Evolutionary conservation across 2,797 vertebrate genomes (phyloP).

Genomic region (Lycodopsis pacificus): DNA sequence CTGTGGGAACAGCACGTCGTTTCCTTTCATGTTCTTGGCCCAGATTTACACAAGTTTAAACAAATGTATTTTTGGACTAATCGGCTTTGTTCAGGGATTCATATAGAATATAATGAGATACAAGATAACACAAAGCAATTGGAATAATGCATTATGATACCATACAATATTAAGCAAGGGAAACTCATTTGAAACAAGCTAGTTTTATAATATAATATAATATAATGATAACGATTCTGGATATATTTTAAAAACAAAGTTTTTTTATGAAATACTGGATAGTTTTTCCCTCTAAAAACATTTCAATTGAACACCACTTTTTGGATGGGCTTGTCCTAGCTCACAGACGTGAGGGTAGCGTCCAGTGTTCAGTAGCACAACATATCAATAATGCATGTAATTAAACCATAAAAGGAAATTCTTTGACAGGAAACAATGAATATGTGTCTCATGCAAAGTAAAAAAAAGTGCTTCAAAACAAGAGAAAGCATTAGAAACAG

Average conservation of each 20-base stretch:
- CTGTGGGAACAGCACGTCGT: slow-evolving; percentile 24
- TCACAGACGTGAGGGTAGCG: not conserved
- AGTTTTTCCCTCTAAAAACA: not conserved
- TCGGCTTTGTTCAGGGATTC: slow-evolving; percentile 12
- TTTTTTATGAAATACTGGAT: not conserved
- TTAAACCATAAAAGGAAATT: not conserved
- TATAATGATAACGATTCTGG: not conserved
- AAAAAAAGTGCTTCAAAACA: not conserved
- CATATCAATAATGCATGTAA: not conserved
- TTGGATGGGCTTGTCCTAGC: not conserved
- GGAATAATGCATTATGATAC: not conserved
- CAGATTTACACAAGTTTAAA: slow-evolving; percentile 32
- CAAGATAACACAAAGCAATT: not conserved
- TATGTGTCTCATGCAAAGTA: not conserved
- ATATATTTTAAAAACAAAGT: not conserved
- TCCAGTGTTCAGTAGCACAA: slow-evolving; percentile 1
- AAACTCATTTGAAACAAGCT: not conserved
- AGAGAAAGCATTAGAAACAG: not conserved
- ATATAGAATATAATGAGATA: slow-evolving; percentile 11
- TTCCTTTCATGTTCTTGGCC: slow-evolving; percentile 45
- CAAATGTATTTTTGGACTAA: slow-evolving; percentile 25
- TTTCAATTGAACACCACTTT: not conserved
- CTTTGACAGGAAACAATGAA: slow-evolving; percentile 4
- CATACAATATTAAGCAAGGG: not conserved
- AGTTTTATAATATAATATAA: not conserved